phyloP scores from a whole-genome alignment of 2,888 invertebrate species.

The Orchestes rusci region DNA sequence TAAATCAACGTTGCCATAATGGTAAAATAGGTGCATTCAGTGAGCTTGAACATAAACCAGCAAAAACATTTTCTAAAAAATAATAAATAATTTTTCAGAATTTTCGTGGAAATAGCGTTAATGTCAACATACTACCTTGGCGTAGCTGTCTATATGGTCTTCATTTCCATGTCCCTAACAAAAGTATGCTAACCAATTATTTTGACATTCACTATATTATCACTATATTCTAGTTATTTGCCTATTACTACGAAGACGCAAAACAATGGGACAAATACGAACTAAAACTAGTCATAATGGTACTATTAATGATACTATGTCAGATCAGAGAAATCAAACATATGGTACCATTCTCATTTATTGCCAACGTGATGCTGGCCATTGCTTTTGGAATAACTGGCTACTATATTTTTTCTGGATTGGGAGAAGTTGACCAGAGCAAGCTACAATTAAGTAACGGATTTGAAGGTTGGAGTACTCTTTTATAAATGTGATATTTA shows the following conservation, averaged over 20 bases:
- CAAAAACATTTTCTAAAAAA: too few species aligned
- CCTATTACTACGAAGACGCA: constrained; percentile 49
- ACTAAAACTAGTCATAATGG: constrained; percentile 59
- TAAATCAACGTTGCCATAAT: too few species aligned
- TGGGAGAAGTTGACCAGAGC: constrained; percentile 19
- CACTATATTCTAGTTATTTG: constrained; percentile 27
- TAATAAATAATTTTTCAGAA: constrained; percentile 44
- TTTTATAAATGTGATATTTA: not conserved
- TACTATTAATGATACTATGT: constrained; percentile 63
- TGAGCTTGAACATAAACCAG: too few species aligned
- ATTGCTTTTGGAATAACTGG: constrained; percentile 69
- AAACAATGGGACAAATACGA: constrained; percentile 43
- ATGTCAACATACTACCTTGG: constrained; percentile 65
- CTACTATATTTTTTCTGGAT: constrained; percentile 67
- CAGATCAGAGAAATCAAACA: constrained; percentile 72
- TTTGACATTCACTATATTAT: not conserved
- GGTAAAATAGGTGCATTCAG: too few species aligned
- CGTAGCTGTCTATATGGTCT: constrained; percentile 69
- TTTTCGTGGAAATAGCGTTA: constrained; percentile 60
- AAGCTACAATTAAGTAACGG: constrained; percentile 39
- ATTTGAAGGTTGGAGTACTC: constrained; percentile 13
- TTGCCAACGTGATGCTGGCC: constrained; percentile 77
- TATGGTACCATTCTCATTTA: constrained; percentile 80
- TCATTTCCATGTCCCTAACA: constrained; percentile 62
- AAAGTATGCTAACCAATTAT: constrained; percentile 50